Conservation (phyloP, 2,888 invertebrate species). For the Polyommatus icarus region DNA sequence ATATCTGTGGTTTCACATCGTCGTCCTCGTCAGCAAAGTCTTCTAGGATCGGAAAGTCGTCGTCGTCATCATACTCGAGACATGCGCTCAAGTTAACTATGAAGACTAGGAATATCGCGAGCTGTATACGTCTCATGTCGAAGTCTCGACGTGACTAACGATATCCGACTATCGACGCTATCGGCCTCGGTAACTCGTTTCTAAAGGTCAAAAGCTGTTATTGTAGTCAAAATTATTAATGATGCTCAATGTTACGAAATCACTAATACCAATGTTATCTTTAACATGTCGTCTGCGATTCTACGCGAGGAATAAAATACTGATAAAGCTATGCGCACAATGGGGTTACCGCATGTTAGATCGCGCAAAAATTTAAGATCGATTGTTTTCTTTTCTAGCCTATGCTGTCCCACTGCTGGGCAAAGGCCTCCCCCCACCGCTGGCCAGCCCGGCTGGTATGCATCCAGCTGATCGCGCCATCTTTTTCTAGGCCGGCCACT, state of each 20-base stretch:
- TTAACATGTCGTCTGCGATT: background rate
- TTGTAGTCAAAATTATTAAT: constrained; percentile 10
- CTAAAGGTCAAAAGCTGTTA: constrained; percentile 32
- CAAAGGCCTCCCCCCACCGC: too few species aligned
- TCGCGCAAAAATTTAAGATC: too few species aligned
- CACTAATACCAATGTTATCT: constrained; percentile 8
- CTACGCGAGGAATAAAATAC: background rate
- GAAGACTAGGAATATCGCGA: constrained; percentile 35
- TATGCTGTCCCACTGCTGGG: too few species aligned
- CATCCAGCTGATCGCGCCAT: too few species aligned
- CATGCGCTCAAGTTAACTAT: constrained; percentile 36
- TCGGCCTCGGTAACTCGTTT: constrained; percentile 40
- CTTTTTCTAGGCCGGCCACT: too few species aligned
- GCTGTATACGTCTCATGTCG: constrained; percentile 41
- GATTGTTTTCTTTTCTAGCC: too few species aligned
- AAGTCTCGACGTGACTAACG: background rate
- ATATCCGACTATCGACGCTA: background rate
- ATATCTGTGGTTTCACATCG: constrained; percentile 47
- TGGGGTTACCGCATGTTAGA: background rate
- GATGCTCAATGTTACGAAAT: constrained; percentile 23
- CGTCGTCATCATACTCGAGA: constrained; percentile 38
- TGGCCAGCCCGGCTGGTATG: too few species aligned
- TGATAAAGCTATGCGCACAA: background rate
- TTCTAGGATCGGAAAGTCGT: constrained; percentile 34
- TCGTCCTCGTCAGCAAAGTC: constrained; percentile 37